Evolutionary conservation across 1,140 invertebrate species (phyloP), one percentile per base, ranked within the genome.

Genomic region (Chelonus insularis): DNA sequence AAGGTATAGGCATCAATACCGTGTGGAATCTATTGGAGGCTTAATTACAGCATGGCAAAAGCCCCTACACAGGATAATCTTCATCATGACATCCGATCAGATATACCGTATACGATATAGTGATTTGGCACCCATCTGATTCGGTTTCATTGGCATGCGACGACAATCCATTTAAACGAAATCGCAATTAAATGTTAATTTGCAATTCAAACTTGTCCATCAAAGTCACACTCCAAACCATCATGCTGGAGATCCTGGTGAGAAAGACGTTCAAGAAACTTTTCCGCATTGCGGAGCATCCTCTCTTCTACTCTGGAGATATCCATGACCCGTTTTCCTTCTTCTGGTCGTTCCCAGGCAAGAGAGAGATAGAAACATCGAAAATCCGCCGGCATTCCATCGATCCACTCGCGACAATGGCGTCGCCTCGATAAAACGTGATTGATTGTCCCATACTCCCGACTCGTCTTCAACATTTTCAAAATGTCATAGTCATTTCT

Each of bases 171-270:
- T 59, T 47, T 60, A 47, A 57, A 60, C 52, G 62, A 64, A 58
- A 64, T 60, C 45, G 62, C 37, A 60, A 64, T 64, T 64, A 64
- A 55, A 59, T 9, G 43, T 54, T 50, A 56, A 55, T 64, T 59
- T 56, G 39, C 51, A 64, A 58, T 55, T 64, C 62, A 60, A 60
- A 58, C 39, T 3, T 32, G 12, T 11, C 21, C 21, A 32, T 52
- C 25, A 52, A 52, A 14, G 41, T 45, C 41, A 18, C 36, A 18
- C 36, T 9, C 2, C 3, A 12, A 57, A 39, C 7, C 39, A 23
- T 41, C 21, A 25, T 45, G 32, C 7, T 45, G 12, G 20, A 4
- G 18, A 20, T 20, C 14, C 1, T 21, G 21, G 18, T 25, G 37
- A 21, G 20, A 25, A 14, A 11, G 18, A 21, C 16, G 18, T 45